Percentiles rank a stretch among this genome's conserved stretches.
These are phyloP conservation scores for Simalia tracyae DNA, from an alignment of 2,797 vertebrate genomes.

Conservation along the genomic window DNA sequence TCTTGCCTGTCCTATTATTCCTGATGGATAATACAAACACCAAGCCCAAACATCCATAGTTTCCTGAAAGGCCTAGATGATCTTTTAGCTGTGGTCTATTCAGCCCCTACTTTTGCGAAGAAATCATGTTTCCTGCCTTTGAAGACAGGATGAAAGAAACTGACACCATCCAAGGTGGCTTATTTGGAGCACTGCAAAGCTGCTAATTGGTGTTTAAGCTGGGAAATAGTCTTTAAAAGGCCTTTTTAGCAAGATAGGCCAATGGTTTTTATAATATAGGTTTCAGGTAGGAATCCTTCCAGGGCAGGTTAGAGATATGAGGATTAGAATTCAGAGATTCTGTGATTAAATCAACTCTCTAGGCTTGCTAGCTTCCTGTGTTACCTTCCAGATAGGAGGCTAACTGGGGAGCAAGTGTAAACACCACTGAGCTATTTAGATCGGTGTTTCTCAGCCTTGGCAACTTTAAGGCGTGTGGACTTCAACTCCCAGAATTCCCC, in stretches of 20 bases:
- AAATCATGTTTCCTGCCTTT: neutral
- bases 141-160: too few species aligned
- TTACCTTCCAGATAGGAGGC: neutral
- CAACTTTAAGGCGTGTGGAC: too few species aligned
- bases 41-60: constrained; percentile 27
- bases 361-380: neutral
- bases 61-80: constrained; percentile 19
- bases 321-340: neutral
- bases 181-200: neutral
- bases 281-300: neutral
- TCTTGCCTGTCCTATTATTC: constrained; percentile 44
- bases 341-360: neutral
- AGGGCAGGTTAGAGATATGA: neutral
- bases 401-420: neutral
- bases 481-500: too few species aligned
- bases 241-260: neutral
- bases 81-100: neutral
- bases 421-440: neutral
- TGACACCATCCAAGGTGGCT: neutral
- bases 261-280: neutral
- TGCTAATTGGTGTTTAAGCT: neutral
- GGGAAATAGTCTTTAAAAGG: neutral
- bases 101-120: neutral
- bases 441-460: too few species aligned
- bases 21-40: constrained; percentile 25